Evolutionary conservation across 2,888 invertebrate species (phyloP).

Genomic region (Cheilosia soror): DNA sequence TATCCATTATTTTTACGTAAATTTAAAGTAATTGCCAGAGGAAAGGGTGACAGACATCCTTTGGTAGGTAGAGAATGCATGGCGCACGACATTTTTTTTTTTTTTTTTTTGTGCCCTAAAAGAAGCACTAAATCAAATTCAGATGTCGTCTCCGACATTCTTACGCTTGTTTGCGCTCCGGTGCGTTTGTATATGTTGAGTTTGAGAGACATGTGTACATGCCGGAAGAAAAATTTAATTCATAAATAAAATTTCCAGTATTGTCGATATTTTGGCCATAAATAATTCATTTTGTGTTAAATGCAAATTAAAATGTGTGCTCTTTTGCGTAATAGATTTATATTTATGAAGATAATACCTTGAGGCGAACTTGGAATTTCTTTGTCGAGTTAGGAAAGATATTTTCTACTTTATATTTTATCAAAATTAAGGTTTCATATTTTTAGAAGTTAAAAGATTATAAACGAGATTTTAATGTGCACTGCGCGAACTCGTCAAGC

Average conservation of each 20-base stretch:
- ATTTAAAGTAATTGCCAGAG: constrained; percentile 72
- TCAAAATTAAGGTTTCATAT: too few species aligned
- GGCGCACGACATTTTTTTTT: constrained; percentile 44
- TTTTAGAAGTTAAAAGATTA: too few species aligned
- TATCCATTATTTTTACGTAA: constrained; percentile 71
- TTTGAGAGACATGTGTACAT: constrained; percentile 56
- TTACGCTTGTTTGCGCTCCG: constrained; percentile 63
- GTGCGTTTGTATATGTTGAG: constrained; percentile 25
- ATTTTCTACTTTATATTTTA: too few species aligned
- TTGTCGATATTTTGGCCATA: constrained; percentile 53
- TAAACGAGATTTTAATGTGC: too few species aligned
- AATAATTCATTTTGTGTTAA: constrained; percentile 71
- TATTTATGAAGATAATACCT: too few species aligned
- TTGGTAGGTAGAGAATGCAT: constrained; percentile 25
- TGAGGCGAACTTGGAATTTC: too few species aligned
- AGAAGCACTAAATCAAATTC: constrained; percentile 74
- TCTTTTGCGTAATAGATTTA: too few species aligned
- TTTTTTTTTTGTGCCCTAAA: too few species aligned
- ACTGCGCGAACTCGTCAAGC: too few species aligned
- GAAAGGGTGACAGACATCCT: constrained; percentile 44
- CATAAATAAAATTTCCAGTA: constrained; percentile 65
- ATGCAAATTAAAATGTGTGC: constrained; percentile 57
- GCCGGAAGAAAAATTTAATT: constrained; percentile 71
- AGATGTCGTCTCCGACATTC: constrained; percentile 54
- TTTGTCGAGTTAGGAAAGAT: too few species aligned